Conservation (phyloP, 1,140 invertebrate genomes). For the Delia radicum region DNA sequence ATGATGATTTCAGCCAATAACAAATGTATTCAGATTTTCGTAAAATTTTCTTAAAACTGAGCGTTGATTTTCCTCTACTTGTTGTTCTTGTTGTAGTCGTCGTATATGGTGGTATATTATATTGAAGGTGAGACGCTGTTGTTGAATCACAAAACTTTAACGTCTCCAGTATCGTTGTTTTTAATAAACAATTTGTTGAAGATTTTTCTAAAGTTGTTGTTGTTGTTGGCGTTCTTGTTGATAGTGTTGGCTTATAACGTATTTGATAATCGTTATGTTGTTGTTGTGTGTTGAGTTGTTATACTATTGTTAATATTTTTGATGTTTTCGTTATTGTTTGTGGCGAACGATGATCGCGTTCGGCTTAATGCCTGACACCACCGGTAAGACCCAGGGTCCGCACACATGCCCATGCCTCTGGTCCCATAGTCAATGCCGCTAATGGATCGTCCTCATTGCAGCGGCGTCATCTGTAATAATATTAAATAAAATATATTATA, state of each 20-base stretch:
- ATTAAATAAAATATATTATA: background rate
- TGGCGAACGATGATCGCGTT: constrained; percentile 49
- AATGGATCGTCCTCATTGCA: constrained; percentile 69
- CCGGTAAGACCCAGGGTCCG: constrained; percentile 70
- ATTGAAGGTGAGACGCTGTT: constrained; percentile 8
- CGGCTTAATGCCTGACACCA: constrained; percentile 61
- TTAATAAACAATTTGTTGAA: background rate
- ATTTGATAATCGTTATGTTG: constrained; percentile 32
- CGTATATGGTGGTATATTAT: background rate
- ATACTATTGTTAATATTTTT: background rate
- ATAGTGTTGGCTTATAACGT: constrained; percentile 22
- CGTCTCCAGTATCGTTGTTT: constrained; percentile 25
- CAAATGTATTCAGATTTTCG: background rate
- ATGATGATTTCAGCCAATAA: constrained; percentile 5
- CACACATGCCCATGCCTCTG: constrained; percentile 78
- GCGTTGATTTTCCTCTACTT: constrained; percentile 15
- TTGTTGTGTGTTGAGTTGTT: constrained; percentile 14
- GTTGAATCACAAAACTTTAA: constrained; percentile 10
- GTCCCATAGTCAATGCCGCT: constrained; percentile 77
- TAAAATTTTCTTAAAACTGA: constrained; percentile 22
- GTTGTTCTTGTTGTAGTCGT: constrained; percentile 17
- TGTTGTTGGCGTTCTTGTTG: constrained; percentile 4
- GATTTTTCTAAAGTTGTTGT: constrained; percentile 2
- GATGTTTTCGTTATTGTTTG: constrained; percentile 31
- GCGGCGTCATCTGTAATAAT: constrained; percentile 64